These are phyloP conservation scores for Argopecten irradians DNA, from an alignment of 1,140 invertebrate species.

Conservation along the genomic window DNA sequence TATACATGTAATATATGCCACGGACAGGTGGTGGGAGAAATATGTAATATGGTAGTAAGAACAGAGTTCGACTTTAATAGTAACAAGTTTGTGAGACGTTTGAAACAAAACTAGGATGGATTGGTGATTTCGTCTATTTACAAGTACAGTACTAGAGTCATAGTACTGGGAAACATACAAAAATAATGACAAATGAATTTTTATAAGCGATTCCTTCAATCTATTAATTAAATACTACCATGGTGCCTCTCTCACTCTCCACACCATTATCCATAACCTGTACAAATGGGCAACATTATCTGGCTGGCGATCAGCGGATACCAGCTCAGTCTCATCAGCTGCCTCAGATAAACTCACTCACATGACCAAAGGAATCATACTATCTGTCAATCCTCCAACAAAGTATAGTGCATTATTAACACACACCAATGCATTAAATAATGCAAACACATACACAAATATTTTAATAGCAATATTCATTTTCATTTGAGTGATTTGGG, in stretches of 20 bases:
- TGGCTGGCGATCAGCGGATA: background rate
- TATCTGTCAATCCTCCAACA: background rate
- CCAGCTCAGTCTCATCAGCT: conserved; percentile 12
- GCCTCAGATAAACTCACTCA: background rate
- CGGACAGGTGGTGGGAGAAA: background rate
- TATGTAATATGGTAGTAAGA: background rate
- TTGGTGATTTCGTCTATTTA: background rate
- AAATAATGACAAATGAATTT: conserved; percentile 1
- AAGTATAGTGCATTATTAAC: background rate
- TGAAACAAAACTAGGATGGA: background rate
- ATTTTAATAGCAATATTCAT: background rate
- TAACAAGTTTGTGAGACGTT: background rate
- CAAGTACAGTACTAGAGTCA: background rate
- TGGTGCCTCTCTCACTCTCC: background rate
- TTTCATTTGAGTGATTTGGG: background rate
- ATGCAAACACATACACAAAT: background rate
- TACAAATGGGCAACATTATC: background rate
- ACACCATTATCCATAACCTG: background rate
- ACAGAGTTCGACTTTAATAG: background rate
- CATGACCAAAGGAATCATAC: conserved; percentile 1
- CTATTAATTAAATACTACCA: conserved; percentile 1
- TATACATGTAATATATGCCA: background rate
- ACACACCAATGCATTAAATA: background rate
- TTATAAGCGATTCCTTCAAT: conserved; percentile 21
- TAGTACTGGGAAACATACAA: background rate